These are phyloP conservation scores for Hartigia nigra DNA, from an alignment of 2,888 invertebrate genomes.

Conservation along the genomic window DNA sequence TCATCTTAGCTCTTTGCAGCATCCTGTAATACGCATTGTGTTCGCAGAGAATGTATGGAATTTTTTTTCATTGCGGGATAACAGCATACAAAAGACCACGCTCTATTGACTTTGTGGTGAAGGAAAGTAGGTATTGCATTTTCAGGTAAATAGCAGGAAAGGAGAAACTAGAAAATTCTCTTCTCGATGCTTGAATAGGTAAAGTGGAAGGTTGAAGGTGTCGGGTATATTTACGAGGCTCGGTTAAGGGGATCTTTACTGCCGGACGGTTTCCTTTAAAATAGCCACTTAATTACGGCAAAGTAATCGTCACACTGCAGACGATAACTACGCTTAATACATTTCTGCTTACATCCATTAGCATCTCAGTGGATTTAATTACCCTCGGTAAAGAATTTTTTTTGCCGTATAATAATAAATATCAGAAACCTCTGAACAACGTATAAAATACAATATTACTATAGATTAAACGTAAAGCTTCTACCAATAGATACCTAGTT, in stretches of 20 bases:
- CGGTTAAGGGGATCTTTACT: slow-evolving; percentile 9
- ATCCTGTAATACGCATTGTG: not conserved
- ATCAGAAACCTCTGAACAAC: not conserved
- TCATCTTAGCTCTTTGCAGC: not conserved
- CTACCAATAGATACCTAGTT: not conserved
- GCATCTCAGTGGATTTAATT: not conserved
- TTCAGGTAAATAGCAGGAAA: not conserved
- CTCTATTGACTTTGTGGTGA: not conserved
- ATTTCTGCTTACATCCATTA: not conserved
- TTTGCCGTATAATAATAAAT: not conserved
- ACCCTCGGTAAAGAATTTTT: not conserved
- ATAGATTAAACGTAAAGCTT: not conserved
- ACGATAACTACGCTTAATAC: slow-evolving; percentile 6
- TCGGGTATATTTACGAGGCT: slow-evolving; percentile 5
- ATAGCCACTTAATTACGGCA: slow-evolving; percentile 33
- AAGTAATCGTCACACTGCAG: slow-evolving; percentile 22
- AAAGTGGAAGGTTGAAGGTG: not conserved
- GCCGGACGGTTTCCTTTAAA: slow-evolving; percentile 19
- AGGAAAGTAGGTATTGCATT: not conserved
- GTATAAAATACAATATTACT: not conserved
- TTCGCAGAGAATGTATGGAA: not conserved
- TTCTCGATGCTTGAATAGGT: not conserved
- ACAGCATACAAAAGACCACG: not conserved
- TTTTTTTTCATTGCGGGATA: not conserved
- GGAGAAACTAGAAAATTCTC: not conserved